Base-by-base conservation (phyloP, 2,888 invertebrate species). In the Lamellibrachia satsuma region DNA sequence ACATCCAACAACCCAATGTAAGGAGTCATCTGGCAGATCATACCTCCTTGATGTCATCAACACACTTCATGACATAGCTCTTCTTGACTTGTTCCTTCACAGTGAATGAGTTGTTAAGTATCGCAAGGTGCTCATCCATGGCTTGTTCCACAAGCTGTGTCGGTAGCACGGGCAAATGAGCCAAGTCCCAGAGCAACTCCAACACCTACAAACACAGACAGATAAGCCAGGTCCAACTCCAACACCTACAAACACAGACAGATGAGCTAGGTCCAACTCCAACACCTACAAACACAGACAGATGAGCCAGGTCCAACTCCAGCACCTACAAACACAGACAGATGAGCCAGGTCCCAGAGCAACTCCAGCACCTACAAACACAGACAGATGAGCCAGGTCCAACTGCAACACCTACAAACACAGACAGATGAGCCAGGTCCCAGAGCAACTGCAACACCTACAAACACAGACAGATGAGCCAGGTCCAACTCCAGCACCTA, bases 31-130 rank as follows among this genome's bases (percentile, higher is more conserved):
- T 57, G 57, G 57, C 15, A 15, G 2, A 11, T 57, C 8, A 57
- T 93, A 96, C 97, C 95, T 97, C 96, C 94, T 96, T 96, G 91
- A 97, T 96, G 94, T 97, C 97, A 39, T 97, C 97, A 9, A 97
- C 96, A 95, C 97, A 97, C 94, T 96, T 97, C 92, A 95, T 94
- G 75, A 97, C 96, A 94, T 97, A 97, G 57, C 95, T 95, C 93
- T 96, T 95, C 93, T 97, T 96, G 90, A 96, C 95, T 93, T 96
- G 96, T 93, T 97, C 97, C 95, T 96, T 96, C 39, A 96, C 96
- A 92, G 96, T 96, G 94, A 95, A 95, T 7, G 96, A 96, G 93
- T 97, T 97, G 93, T 95, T 96, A 92, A 97, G 95, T 92, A 97
- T 97, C 90, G 95, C 95, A 90, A 97, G 96, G 94, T 97, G 97